Evolutionary conservation across 2,888 invertebrate genomes (phyloP).

Genomic region (Oligia latruncula): DNA sequence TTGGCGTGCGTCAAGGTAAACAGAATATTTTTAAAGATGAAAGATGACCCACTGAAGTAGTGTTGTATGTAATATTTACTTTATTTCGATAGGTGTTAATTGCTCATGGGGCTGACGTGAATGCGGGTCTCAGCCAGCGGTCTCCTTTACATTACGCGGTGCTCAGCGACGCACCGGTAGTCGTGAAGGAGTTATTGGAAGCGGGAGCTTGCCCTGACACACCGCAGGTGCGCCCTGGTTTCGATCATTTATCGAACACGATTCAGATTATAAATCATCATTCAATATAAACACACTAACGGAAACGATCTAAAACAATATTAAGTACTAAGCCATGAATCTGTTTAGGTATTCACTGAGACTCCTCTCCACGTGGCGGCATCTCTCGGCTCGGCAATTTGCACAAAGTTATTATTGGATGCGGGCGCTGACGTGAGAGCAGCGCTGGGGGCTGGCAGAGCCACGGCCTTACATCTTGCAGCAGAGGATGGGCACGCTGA

Average conservation of each 20-base stretch:
- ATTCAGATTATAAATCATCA: slow-evolving; percentile 51
- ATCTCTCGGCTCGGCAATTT: slow-evolving; percentile 92
- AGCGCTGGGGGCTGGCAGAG: slow-evolving; percentile 92
- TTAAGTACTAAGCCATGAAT: slow-evolving; percentile 46
- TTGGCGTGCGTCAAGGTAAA: slow-evolving; percentile 90
- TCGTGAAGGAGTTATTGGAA: slow-evolving; percentile 93
- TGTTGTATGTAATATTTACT: slow-evolving; percentile 63
- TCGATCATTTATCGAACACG: slow-evolving; percentile 46
- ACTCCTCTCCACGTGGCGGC: slow-evolving; percentile 96
- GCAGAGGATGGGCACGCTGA: slow-evolving; percentile 96
- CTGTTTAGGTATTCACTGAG: slow-evolving; percentile 93
- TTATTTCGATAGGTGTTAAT: slow-evolving; percentile 90
- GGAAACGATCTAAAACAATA: slow-evolving; percentile 48
- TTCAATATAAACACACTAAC: slow-evolving; percentile 57
- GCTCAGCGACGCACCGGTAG: slow-evolving; percentile 93
- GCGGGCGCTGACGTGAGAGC: slow-evolving; percentile 95
- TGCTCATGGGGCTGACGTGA: slow-evolving; percentile 94
- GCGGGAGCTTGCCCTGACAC: slow-evolving; percentile 96
- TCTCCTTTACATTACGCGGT: slow-evolving; percentile 96
- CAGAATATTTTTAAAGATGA: slow-evolving; percentile 67
- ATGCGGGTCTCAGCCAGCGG: slow-evolving; percentile 92
- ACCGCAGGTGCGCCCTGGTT: slow-evolving; percentile 91
- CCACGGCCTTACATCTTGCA: slow-evolving; percentile 96
- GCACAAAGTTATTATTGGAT: slow-evolving; percentile 93
- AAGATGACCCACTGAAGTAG: slow-evolving; percentile 67